Conservation (phyloP, 2,797 vertebrate genomes). For the Sebastes iracundus region DNA sequence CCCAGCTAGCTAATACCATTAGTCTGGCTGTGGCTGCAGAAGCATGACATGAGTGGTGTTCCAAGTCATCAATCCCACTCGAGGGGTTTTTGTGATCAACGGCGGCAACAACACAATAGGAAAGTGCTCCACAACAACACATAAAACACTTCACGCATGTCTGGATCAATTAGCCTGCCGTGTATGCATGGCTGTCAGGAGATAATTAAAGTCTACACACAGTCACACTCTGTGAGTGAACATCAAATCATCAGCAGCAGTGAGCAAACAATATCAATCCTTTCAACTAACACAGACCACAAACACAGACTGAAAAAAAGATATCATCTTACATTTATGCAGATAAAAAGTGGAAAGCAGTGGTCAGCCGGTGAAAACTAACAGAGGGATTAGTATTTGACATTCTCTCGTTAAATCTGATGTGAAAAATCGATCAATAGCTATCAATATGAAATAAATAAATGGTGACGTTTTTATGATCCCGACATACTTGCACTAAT, state of each 20-base stretch:
- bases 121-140: constrained; percentile 9
- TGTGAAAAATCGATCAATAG: background rate
- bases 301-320: background rate
- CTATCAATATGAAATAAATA: background rate
- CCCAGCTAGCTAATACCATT: constrained; percentile 49
- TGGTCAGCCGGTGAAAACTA: background rate
- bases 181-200: constrained; percentile 29
- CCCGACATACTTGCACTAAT: background rate
- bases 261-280: background rate
- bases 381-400: background rate
- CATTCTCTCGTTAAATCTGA: background rate
- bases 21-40: constrained; percentile 48
- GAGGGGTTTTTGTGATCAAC: constrained; percentile 43
- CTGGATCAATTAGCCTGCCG: constrained; percentile 35
- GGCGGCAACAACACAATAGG: background rate
- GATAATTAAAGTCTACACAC: constrained; percentile 19
- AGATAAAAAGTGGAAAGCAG: background rate
- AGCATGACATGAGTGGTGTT: constrained; percentile 44
- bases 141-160: constrained; percentile 42
- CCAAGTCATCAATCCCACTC: constrained; percentile 46
- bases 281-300: background rate
- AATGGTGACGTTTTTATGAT: background rate
- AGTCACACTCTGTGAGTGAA: background rate
- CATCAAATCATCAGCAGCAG: constrained; percentile 2
- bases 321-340: background rate